phyloP scores from a whole-genome alignment of 2,888 invertebrate species.

The Phania funesta region DNA sequence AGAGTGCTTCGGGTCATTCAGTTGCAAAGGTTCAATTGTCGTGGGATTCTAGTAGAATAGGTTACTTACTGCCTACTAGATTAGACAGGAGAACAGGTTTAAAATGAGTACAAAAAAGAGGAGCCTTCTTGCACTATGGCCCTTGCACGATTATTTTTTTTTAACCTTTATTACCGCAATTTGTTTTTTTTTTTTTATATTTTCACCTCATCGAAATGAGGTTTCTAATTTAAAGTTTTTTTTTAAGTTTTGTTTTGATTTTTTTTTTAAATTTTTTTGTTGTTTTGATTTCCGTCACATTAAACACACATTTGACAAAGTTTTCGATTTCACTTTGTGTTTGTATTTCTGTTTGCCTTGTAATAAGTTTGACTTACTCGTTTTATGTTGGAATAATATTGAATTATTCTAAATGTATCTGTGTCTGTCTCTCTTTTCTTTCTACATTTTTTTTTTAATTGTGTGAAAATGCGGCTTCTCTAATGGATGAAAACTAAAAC shows the following conservation, averaged over 20 bases:
- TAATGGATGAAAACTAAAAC: slow-evolving; percentile 45
- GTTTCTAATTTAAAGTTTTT: slow-evolving; percentile 5
- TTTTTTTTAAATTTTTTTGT: background rate
- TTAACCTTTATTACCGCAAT: too few species aligned
- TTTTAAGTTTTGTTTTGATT: background rate
- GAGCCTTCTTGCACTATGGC: too few species aligned
- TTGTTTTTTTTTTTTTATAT: too few species aligned
- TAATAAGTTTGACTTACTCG: background rate
- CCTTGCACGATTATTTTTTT: too few species aligned
- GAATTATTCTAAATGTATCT: slow-evolving; percentile 1
- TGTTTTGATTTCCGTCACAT: slow-evolving; percentile 2
- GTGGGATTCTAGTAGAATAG: too few species aligned
- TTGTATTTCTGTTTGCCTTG: background rate
- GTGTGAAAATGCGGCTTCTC: slow-evolving; percentile 59
- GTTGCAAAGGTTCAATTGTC: too few species aligned
- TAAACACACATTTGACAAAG: slow-evolving; percentile 34
- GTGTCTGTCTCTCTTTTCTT: slow-evolving; percentile 2
- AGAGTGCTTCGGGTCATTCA: too few species aligned
- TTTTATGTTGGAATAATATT: background rate
- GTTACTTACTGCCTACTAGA: too few species aligned
- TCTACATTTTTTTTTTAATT: slow-evolving; percentile 16
- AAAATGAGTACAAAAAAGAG: too few species aligned
- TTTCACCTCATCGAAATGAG: too few species aligned
- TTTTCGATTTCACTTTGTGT: slow-evolving; percentile 23
- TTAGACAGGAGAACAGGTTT: too few species aligned